These are phyloP conservation scores for Metopia argyrocephala DNA, from an alignment of 2,888 invertebrate species.

Conservation along the genomic window DNA sequence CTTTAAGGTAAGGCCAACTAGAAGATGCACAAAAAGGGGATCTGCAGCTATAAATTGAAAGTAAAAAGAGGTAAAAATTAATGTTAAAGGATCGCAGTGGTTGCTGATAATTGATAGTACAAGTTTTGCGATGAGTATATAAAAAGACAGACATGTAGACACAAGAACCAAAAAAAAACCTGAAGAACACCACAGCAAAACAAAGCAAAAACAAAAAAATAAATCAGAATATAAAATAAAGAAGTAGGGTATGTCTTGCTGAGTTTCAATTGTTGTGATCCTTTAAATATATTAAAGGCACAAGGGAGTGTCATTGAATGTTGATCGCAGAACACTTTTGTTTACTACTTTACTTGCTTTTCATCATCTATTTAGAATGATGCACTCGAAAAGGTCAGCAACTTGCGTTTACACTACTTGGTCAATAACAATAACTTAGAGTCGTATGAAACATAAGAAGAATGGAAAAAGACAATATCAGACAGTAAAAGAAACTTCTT, in stretches of 20 bases:
- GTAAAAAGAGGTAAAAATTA: slow-evolving; percentile 10
- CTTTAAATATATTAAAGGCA: slow-evolving; percentile 52
- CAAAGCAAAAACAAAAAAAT: neutral
- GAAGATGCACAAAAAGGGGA: slow-evolving; percentile 22
- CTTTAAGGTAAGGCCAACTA: slow-evolving; percentile 13
- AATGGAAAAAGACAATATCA: slow-evolving; percentile 17
- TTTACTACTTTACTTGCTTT: slow-evolving; percentile 17
- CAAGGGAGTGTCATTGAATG: slow-evolving; percentile 61
- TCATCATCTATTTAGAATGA: slow-evolving; percentile 48
- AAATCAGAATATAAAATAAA: neutral
- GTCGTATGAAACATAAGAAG: neutral
- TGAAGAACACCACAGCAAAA: too few species aligned
- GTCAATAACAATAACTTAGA: slow-evolving; percentile 48
- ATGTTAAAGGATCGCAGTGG: slow-evolving; percentile 38
- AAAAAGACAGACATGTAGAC: neutral
- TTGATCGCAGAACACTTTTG: slow-evolving; percentile 49
- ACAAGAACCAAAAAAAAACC: neutral
- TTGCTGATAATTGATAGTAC: slow-evolving; percentile 61
- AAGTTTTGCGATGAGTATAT: slow-evolving; percentile 44
- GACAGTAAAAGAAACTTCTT: slow-evolving; percentile 29
- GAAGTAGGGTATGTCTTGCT: slow-evolving; percentile 53
- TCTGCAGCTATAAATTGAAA: neutral
- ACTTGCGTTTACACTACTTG: slow-evolving; percentile 59
- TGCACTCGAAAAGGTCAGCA: slow-evolving; percentile 64
- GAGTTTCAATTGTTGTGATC: slow-evolving; percentile 56